Evolutionary conservation across 2,888 invertebrate species (phyloP), one percentile per base, ranked within the genome.

Genomic region (Troides helena): DNA sequence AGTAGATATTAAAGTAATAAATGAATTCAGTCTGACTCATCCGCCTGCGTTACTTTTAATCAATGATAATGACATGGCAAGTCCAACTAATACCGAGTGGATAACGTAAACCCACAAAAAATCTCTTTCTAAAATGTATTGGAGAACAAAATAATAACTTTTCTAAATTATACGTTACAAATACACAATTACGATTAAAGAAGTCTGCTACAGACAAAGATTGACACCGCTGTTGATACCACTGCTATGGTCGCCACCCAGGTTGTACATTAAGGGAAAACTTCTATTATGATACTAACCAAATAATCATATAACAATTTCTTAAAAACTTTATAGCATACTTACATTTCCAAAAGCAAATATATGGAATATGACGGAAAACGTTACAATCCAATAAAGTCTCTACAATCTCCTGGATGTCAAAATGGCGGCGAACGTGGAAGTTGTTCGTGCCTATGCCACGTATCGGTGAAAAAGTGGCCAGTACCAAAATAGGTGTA

Each of bases 391-490:
- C 95, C 94, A 94, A 94, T 94, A 92, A 93, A 93, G 94, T 93
- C 94, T 94, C 93, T 93, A 87, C 88, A 94, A 94, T 94, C 94
- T 94, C 93, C 94, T 95, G 94, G 94, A 95, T 95, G 95, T 95
- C 95, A 96, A 96, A 95, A 96, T 96, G 96, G 92, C 92, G 92
- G 96, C 96, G 95, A 95, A 95, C 94, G 95, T 95, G 94, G 94
- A 95, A 94, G 94, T 94, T 94, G 91, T 94, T 95, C 94, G 94
- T 94, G 94, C 94, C 94, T 94, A 93, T 96, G 96, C 96, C 96
- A 96, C 96, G 96, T 96, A 96, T 95, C 93, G 95, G 82, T 75
- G 83, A 81, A 67, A 90, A 91, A 91, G 89, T 92, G 91, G 90
- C 92, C 92, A 92, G 92, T 82, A 72, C 70, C 75, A 80, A 76